These are phyloP conservation scores for Dasysyrphus albostriatus DNA, from an alignment of 2,888 invertebrate genomes.

Conservation along the genomic window DNA sequence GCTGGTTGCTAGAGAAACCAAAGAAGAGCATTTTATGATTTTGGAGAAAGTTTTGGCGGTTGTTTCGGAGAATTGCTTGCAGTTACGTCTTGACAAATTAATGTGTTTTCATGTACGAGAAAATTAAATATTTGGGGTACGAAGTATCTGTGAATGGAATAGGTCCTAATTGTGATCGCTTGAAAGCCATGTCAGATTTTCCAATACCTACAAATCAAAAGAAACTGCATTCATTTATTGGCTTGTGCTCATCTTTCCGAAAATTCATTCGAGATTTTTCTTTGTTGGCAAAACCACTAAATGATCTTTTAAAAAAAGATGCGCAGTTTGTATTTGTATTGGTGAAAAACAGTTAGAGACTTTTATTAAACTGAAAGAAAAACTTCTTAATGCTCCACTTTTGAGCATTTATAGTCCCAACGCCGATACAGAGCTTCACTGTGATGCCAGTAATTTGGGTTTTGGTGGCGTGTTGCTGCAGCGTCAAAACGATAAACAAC, in stretches of 20 bases:
- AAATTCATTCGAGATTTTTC: conserved; percentile 78
- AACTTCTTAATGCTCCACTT: conserved; percentile 70
- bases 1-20: neutral
- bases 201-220: conserved; percentile 5
- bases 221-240: neutral
- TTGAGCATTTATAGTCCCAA: conserved; percentile 78
- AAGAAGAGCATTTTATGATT: neutral
- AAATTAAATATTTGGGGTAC: neutral
- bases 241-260: conserved; percentile 22
- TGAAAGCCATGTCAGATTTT: neutral
- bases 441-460: conserved; percentile 63
- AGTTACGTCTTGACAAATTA: too few species aligned
- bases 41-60: neutral
- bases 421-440: neutral
- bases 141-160: neutral
- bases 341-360: conserved; percentile 33
- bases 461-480: conserved; percentile 24
- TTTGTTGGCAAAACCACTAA: neutral
- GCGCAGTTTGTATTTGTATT: conserved; percentile 54
- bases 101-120: too few species aligned
- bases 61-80: too few species aligned
- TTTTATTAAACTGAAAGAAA: conserved; percentile 55
- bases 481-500: conserved; percentile 63
- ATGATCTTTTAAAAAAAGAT: conserved; percentile 76
- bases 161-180: conserved; percentile 1